Base-by-base conservation (phyloP, 2,888 invertebrate species). In the Phyto melanocephala region DNA sequence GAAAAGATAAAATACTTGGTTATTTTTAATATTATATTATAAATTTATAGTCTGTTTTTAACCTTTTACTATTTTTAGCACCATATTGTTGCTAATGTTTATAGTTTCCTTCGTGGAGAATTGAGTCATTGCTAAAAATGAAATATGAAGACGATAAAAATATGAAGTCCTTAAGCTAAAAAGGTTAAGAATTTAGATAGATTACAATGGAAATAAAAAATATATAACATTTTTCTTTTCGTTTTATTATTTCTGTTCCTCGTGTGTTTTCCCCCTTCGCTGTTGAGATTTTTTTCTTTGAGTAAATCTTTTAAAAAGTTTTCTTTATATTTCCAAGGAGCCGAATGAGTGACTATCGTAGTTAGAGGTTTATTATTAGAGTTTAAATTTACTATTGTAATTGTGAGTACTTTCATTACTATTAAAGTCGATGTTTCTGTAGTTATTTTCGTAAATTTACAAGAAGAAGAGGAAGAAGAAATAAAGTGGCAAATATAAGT, bases 281-380 rank as follows among this genome's bases (percentile, higher is more conserved):
- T n/a, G n/a, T n/a, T n/a, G n/a, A n/a, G n/a, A n/a, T n/a, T 40
- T 42, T 17, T 56, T 40, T 70, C 33, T 47, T 42, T 20, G 52
- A 24, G 62, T 54, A 54, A 42, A 74, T 42, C 72, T 40, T 52
- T 62, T 42, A 72, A 72, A 56, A 72, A 74, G 22, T 74, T 62
- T 63, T n/a, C n/a, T n/a, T n/a, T n/a, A n/a, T n/a, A n/a, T n/a
- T n/a, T n/a, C n/a, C n/a, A n/a, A n/a, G n/a, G n/a, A n/a, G n/a
- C n/a, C n/a, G n/a, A n/a, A n/a, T n/a, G n/a, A n/a, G n/a, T n/a
- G n/a, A n/a, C n/a, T n/a, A n/a, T n/a, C n/a, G n/a, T n/a, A n/a
- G n/a, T n/a, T n/a, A n/a, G n/a, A n/a, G n/a, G n/a, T n/a, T n/a
- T n/a, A n/a, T n/a, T n/a, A n/a, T n/a, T 67, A 76, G 67, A 58